Conservation (phyloP, 2,888 invertebrate genomes). For the Chelonus formosanus region DNA sequence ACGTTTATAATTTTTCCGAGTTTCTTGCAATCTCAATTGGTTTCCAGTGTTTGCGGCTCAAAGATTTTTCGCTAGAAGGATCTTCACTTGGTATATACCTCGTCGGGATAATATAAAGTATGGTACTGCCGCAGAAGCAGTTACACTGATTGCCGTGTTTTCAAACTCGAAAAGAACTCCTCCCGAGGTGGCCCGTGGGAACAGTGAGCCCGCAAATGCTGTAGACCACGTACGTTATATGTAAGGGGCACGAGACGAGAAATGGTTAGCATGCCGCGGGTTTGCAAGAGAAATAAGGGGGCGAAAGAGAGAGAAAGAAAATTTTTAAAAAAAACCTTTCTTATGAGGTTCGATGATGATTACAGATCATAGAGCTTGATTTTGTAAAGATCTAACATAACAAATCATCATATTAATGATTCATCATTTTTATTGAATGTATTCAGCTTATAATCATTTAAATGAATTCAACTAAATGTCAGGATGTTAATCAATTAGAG, state of each 20-base stretch:
- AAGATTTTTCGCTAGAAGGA: conserved; percentile 1
- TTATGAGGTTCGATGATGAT: background rate
- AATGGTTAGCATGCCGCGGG: conserved; percentile 8
- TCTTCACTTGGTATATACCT: background rate
- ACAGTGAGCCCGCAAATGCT: conserved; percentile 53
- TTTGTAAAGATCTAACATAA: background rate
- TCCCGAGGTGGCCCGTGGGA: conserved; percentile 59
- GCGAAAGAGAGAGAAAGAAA: background rate
- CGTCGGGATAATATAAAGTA: conserved; percentile 42
- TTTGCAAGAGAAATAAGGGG: too few relatives aligned
- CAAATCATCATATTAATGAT: background rate
- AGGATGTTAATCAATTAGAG: too few relatives aligned
- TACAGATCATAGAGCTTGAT: background rate
- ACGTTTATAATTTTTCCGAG: conserved; percentile 24
- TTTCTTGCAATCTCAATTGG: conserved; percentile 29
- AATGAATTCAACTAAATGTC: too few relatives aligned
- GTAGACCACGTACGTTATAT: conserved; percentile 38
- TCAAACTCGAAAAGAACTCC: conserved; percentile 60
- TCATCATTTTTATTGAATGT: too few relatives aligned
- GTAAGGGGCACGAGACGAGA: conserved; percentile 25
- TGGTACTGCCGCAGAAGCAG: conserved; percentile 57
- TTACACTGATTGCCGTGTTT: conserved; percentile 63
- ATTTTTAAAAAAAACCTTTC: background rate
- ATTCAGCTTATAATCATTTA: too few relatives aligned
- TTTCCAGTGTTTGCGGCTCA: conserved; percentile 30